Evolutionary conservation across 2,113 vertebrate genomes (phyloP), one percentile per base, ranked within the genome.

Genomic region (Protomyctophum bolini): DNA sequence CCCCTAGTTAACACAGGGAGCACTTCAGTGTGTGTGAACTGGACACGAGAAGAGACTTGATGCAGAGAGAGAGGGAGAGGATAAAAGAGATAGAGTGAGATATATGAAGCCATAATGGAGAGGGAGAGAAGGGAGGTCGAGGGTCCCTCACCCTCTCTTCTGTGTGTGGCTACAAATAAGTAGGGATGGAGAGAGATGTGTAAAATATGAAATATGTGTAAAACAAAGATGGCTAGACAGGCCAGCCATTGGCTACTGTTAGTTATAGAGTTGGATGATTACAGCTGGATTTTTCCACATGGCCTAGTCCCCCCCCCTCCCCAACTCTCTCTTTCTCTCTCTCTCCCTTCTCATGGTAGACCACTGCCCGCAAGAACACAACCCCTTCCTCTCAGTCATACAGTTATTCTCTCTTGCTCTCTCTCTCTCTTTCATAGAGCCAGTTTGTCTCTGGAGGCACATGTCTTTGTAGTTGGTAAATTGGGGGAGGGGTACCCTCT

Each of bases 201-300:
- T 58, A 48, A 60, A 51, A 51, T 47, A 29, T 21, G 21, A 41
- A 41, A 41, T 33, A 33, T 41, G 33, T 41, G 8, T 15, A 11
- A 63, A 10, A 14, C 55, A 10, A 9, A 66, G 55, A 50, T 7
- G 3, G 48, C 58, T 76, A 55, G 21, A 14, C 50, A 71, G 58
- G 45, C 10, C 8, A 63, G 10, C 58, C 6, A 28, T n/a, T n/a
- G n/a, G n/a, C n/a, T n/a, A 59, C 1, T 0, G 51, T 68, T 0
- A 11, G 63, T 65, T 48, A 33, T 48, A 61, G 46, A 65, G 68
- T 77, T 29, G 70, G 81, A 75, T 89, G 80, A 47, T 85, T 87
- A 69, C 85, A 73, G 66, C 84, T 85, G 68, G 81, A 64, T 83
- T 85, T 87, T 91, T 89, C 87, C 87, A 80, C 57, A 51, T 87